Percentiles rank a stretch among this genome's conserved stretches.
Evolutionary conservation across 2,797 vertebrate species (phyloP).

Genomic region (Anas capensis): DNA sequence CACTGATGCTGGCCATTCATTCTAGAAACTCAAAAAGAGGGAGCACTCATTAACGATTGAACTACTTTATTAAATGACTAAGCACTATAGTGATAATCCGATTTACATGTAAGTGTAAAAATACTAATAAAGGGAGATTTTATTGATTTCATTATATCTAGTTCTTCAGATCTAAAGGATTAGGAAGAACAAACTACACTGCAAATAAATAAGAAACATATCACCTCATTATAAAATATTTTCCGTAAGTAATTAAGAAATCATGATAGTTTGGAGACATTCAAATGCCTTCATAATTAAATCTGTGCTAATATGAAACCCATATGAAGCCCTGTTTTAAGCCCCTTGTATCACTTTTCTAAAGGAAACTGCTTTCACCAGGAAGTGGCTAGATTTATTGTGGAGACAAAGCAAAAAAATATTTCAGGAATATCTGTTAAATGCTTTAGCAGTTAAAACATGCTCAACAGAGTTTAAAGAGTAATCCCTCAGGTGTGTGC

Average conservation of each 20-base stretch:
- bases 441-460: constrained; percentile 6
- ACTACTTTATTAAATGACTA: not conserved
- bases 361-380: not conserved
- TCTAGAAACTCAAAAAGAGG: not conserved
- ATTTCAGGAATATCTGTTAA: not conserved
- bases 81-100: not conserved
- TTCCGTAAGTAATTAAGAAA: not conserved
- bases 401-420: not conserved
- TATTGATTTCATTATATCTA: not conserved
- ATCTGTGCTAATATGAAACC: not conserved
- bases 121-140: not conserved
- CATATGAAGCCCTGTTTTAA: not conserved
- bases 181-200: not conserved
- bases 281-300: not conserved
- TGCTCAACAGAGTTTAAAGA: not conserved
- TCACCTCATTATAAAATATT: not conserved
- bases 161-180: not conserved
- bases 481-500: not conserved
- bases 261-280: not conserved
- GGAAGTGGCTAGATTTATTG: not conserved
- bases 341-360: not conserved
- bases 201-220: not conserved
- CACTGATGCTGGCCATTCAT: not conserved
- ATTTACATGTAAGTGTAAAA: not conserved
- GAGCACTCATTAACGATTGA: not conserved